A percentile compares a stretch with the other conserved stretches of the same genome.
Conservation (phyloP, 2,797 vertebrate species). For the Labroides dimidiatus region DNA sequence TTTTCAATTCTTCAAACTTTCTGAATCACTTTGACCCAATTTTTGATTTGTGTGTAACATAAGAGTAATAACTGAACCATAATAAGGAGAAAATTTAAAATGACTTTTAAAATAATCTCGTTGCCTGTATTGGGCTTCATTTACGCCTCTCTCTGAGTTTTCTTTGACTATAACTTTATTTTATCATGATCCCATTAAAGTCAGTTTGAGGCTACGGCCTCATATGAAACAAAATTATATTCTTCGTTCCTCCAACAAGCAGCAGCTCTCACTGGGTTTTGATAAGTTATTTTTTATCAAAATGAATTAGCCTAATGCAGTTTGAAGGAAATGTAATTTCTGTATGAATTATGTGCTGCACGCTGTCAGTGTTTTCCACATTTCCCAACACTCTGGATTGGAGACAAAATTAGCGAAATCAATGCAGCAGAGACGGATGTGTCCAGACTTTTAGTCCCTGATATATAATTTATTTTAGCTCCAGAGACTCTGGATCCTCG, state of each 20-base stretch:
- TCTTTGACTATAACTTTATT: neutral
- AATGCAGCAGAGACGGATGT: neutral
- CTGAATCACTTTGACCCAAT: too few species aligned
- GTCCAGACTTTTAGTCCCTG: too few species aligned
- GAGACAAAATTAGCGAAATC: neutral
- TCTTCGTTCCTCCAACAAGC: neutral
- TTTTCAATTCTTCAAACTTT: too few species aligned
- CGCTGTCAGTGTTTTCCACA: neutral
- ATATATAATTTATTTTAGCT: neutral
- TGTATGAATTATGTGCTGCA: neutral
- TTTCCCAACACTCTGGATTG: neutral
- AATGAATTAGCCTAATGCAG: neutral
- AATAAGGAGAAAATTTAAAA: neutral
- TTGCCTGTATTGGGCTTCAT: neutral
- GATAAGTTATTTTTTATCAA: conserved; percentile 1
- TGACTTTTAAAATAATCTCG: neutral
- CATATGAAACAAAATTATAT: neutral
- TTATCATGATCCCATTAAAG: neutral
- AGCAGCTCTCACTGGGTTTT: neutral
- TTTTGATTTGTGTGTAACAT: too few species aligned
- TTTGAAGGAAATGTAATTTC: neutral
- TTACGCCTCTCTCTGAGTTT: neutral
- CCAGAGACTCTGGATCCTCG: neutral
- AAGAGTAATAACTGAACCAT: too few species aligned
- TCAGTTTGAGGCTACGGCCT: too few species aligned